These are phyloP conservation scores for Pseudorhiza aurosa DNA, from an alignment of 30 jellyfish, hydroid and myxozoan species.

Conservation along the genomic window DNA sequence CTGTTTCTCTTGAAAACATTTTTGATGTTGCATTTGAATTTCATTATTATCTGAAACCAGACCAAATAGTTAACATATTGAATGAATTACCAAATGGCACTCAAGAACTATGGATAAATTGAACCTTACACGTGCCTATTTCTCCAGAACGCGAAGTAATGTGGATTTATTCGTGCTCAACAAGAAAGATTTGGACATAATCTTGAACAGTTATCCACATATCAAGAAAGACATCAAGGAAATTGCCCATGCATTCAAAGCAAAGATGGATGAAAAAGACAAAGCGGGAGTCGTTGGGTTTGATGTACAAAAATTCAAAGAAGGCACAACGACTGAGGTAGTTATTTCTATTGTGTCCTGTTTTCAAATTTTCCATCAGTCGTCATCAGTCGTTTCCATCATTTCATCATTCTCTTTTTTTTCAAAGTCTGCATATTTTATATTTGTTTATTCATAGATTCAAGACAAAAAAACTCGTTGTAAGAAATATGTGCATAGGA, in stretches of 20 bases:
- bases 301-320: conserved; percentile 29
- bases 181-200: conserved; percentile 68
- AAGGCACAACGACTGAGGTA: background rate
- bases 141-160: conserved; percentile 80
- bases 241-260: conserved; percentile 53
- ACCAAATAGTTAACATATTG: too few species aligned
- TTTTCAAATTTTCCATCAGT: background rate
- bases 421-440: too few species aligned
- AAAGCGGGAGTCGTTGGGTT: conserved; percentile 21
- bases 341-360: background rate
- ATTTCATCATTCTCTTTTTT: too few species aligned
- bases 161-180: conserved; percentile 63
- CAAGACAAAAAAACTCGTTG: too few species aligned
- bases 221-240: conserved; percentile 31
- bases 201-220: conserved; percentile 74
- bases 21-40: background rate
- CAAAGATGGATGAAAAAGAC: conserved; percentile 24
- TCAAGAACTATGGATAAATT: too few species aligned
- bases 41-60: too few species aligned
- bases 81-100: too few species aligned
- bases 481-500: too few species aligned
- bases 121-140: too few species aligned
- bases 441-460: too few species aligned
- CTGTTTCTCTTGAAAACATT: background rate
- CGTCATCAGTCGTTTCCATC: too few species aligned